Evolutionary conservation across 2,113 vertebrate species (phyloP).

Genomic region (Calidris pugnax): DNA sequence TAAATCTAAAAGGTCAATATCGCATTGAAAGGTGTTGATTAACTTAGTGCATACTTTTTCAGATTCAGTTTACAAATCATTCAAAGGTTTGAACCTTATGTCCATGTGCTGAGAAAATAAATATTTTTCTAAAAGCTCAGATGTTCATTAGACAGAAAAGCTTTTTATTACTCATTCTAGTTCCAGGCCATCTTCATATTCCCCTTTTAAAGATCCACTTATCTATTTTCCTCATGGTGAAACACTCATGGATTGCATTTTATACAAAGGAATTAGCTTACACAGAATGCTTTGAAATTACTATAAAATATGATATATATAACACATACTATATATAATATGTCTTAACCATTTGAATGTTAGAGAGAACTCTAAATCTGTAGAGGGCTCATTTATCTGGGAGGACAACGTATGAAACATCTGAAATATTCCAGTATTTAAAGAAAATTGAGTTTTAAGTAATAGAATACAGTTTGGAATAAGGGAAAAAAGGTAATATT

Average conservation of each 20-base stretch:
- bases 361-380: neutral
- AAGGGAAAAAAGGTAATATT: neutral
- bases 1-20: neutral
- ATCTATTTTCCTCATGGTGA: neutral
- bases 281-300: neutral
- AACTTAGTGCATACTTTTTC: neutral
- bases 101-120: neutral
- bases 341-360: neutral
- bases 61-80: neutral
- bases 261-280: neutral
- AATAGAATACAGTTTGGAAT: neutral
- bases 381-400: neutral
- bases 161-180: neutral
- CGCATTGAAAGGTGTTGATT: neutral
- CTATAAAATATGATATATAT: neutral
- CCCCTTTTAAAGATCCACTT: neutral
- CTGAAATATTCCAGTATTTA: neutral
- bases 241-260: neutral
- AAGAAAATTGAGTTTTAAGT: neutral
- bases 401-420: neutral
- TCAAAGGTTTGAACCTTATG: neutral
- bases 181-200: neutral
- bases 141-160: neutral
- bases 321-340: no score
- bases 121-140: neutral